Conservation (phyloP, 2,888 invertebrate genomes). For the Tipula helvola region DNA sequence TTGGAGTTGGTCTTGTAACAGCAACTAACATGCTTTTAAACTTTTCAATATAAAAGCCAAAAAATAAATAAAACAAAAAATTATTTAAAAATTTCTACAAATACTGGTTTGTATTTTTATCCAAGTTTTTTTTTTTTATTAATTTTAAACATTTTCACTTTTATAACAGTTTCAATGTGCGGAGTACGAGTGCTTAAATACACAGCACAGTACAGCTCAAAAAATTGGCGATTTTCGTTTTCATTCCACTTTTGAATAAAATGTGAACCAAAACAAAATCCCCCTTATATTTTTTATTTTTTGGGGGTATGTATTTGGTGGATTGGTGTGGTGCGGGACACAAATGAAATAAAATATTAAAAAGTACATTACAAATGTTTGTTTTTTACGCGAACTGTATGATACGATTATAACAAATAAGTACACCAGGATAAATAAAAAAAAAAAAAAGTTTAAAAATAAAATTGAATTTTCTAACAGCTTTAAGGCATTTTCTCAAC, state of each 20-base stretch:
- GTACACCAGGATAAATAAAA: background rate
- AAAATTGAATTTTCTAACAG: background rate
- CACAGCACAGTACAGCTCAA: background rate
- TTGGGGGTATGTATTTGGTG: background rate
- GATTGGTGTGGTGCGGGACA: background rate
- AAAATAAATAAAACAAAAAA: background rate
- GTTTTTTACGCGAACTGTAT: background rate
- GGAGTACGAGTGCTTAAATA: background rate
- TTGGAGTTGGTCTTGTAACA: background rate
- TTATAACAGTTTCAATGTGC: background rate
- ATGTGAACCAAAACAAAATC: background rate
- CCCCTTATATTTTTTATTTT: background rate
- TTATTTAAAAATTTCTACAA: background rate
- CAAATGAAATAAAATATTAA: background rate
- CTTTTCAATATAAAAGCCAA: background rate
- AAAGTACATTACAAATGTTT: background rate
- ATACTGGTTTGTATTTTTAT: background rate
- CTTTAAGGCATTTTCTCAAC: background rate
- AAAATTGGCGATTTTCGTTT: background rate
- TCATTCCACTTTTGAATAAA: background rate
- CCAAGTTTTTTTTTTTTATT: background rate
- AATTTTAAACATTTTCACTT: background rate
- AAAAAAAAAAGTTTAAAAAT: background rate
- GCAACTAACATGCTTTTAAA: background rate
- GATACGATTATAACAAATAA: constrained; percentile 4